A percentile compares a stretch with the other conserved stretches of the same genome.
Conservation (phyloP, 2,113 vertebrate genomes). For the Theristicus caerulescens region DNA sequence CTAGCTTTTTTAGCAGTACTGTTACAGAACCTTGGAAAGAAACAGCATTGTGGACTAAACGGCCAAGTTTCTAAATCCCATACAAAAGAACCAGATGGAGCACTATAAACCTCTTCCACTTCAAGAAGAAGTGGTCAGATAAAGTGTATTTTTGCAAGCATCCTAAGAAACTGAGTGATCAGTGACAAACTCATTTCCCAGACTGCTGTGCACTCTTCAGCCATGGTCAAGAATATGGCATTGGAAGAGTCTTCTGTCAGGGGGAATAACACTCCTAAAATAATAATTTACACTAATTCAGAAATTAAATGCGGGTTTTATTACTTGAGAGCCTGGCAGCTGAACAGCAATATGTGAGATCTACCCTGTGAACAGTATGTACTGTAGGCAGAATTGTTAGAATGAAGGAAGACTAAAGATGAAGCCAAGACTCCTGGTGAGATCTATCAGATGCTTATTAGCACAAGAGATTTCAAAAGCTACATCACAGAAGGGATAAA, state of each 20-base stretch:
- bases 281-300: conserved; percentile 17
- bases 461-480: conserved; percentile 1
- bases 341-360: conserved; percentile 49
- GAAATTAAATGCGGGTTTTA: conserved; percentile 2
- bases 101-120: not conserved
- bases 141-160: not conserved
- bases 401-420: conserved; percentile 51
- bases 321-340: conserved; percentile 50
- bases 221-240: not conserved
- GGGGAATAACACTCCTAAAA: not conserved
- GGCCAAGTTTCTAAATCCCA: not conserved
- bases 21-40: not conserved
- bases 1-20: not conserved
- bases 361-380: conserved; percentile 56
- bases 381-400: conserved; percentile 46
- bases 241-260: not conserved
- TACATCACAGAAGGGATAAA: conserved; percentile 52
- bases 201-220: not conserved
- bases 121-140: not conserved
- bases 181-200: not conserved
- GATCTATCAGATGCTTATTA: conserved; percentile 62
- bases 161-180: not conserved
- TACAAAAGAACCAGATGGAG: not conserved
- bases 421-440: conserved; percentile 64
- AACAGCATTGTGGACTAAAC: not conserved